phyloP scores from a whole-genome alignment of 2,113 vertebrate species.

The Hoplias malabaricus region DNA sequence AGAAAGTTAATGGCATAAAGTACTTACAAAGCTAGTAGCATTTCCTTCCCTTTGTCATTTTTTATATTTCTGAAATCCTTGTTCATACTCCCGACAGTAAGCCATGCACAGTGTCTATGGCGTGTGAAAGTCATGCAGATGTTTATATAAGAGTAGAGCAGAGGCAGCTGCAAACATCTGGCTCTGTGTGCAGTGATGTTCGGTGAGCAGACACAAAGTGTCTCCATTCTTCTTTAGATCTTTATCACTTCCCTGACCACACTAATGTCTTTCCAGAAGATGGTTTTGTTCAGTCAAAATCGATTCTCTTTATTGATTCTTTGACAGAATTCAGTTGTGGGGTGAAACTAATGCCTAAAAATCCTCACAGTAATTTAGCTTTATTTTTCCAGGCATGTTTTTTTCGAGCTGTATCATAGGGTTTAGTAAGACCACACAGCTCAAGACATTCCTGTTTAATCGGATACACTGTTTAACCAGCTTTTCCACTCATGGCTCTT shows the following conservation, averaged over 20 bases:
- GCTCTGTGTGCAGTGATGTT: conserved; percentile 28
- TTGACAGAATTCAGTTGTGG: background rate
- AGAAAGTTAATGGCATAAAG: background rate
- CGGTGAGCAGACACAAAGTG: conserved; percentile 4
- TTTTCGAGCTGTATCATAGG: background rate
- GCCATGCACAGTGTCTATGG: background rate
- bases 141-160: conserved; percentile 40
- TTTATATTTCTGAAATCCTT: background rate
- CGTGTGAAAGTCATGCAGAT: conserved; percentile 41
- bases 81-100: conserved; percentile 4
- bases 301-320: background rate
- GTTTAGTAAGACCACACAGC: background rate
- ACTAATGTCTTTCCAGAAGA: conserved; percentile 2
- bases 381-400: background rate
- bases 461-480: background rate
- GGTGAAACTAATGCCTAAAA: background rate
- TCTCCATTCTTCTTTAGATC: conserved; percentile 24
- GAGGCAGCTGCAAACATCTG: conserved; percentile 50
- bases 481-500: background rate
- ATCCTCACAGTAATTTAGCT: background rate
- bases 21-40: background rate
- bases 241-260: conserved; percentile 12
- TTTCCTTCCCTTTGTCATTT: conserved; percentile 3
- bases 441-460: background rate
- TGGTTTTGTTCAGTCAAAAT: conserved; percentile 16